A percentile compares a stretch with the other conserved stretches of the same genome.
These are phyloP conservation scores for Eristalis pertinax DNA, from an alignment of 2,888 invertebrate genomes.

Conservation along the genomic window DNA sequence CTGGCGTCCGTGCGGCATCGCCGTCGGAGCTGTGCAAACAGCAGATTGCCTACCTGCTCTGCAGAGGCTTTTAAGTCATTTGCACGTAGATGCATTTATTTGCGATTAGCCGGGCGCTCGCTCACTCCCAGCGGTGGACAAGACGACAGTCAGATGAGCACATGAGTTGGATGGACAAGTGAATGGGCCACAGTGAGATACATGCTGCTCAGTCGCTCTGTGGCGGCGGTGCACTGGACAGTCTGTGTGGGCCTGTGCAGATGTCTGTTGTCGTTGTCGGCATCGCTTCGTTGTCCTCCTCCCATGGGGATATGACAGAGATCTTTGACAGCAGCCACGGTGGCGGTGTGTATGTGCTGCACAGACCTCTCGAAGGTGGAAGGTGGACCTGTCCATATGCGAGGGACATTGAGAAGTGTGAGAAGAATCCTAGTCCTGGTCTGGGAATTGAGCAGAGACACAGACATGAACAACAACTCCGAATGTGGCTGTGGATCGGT, in stretches of 20 bases:
- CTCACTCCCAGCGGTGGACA: slow-evolving; percentile 28
- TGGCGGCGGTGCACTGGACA: neutral
- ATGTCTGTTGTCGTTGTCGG: neutral
- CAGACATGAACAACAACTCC: neutral
- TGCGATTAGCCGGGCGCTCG: slow-evolving; percentile 55
- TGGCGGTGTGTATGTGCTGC: slow-evolving; percentile 7
- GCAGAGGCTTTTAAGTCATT: slow-evolving; percentile 65
- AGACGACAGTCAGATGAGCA: slow-evolving; percentile 47
- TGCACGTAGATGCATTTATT: slow-evolving; percentile 72
- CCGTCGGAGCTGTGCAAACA: slow-evolving; percentile 16
- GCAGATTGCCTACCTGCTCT: slow-evolving; percentile 29
- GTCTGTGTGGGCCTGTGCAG: slow-evolving; percentile 24
- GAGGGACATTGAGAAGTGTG: neutral
- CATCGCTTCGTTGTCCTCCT: neutral
- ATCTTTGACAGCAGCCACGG: slow-evolving; percentile 16
- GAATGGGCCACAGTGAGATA: slow-evolving; percentile 11
- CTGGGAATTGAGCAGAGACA: neutral
- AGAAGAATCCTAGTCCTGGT: neutral
- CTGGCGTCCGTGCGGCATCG: neutral
- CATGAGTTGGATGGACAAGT: slow-evolving; percentile 22
- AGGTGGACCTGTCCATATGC: neutral
- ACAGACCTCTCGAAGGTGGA: neutral
- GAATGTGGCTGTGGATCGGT: neutral
- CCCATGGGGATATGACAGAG: slow-evolving; percentile 41
- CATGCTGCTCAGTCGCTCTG: neutral